A percentile compares a stretch with the other conserved stretches of the same genome.
These are phyloP conservation scores for Oxytorus armatus DNA, from an alignment of 2,888 invertebrate genomes.

Conservation along the genomic window DNA sequence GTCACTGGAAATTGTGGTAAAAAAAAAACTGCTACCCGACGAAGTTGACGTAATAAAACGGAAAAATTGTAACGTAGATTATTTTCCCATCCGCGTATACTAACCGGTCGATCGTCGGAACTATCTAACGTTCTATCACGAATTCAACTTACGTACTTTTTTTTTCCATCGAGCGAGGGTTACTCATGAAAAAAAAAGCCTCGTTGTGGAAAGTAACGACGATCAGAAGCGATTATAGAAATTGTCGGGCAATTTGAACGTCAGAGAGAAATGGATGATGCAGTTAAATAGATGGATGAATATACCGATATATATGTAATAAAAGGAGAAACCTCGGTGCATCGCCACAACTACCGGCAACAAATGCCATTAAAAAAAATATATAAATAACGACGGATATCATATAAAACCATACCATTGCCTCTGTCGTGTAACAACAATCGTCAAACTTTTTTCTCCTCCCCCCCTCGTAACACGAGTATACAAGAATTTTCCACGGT, in stretches of 20 bases:
- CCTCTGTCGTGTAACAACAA: slow-evolving; percentile 33
- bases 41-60: too few species aligned
- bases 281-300: slow-evolving; percentile 9
- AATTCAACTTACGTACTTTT: neutral
- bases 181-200: neutral
- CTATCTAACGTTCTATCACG: neutral
- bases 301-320: neutral
- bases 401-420: slow-evolving; percentile 5
- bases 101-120: too few species aligned
- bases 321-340: neutral
- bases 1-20: too few species aligned
- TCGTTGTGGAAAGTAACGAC: neutral
- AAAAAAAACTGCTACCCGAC: too few species aligned
- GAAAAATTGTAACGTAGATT: too few species aligned
- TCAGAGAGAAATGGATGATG: neutral
- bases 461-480: slow-evolving; percentile 14
- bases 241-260: slow-evolving; percentile 2
- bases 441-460: slow-evolving; percentile 57
- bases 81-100: too few species aligned
- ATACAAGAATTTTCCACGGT: slow-evolving; percentile 17
- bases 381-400: too few species aligned
- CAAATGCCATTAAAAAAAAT: slow-evolving; percentile 43
- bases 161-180: neutral
- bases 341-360: slow-evolving; percentile 15
- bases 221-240: neutral